Base-by-base conservation (phyloP, 2,888 invertebrate species). In the Epinotia demarniana region DNA sequence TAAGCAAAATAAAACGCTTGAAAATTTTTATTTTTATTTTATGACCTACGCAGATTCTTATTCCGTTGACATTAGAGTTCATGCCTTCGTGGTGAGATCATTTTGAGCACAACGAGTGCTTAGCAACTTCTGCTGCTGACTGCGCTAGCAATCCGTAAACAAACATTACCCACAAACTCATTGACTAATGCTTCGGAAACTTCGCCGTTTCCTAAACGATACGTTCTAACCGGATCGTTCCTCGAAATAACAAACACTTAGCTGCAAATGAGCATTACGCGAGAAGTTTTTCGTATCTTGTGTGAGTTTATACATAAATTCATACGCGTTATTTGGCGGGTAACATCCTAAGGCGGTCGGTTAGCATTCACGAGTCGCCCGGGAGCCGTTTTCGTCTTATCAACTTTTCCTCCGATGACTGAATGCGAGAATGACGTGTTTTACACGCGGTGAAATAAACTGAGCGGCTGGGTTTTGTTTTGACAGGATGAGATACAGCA, bases 271-370 rank as follows among this genome's bases (percentile, higher is more conserved):
- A 60, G 66, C 66, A 60, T 66, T 23, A 53, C 60, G 19, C 60
- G 43, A 27, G 27, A 66, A 73, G 66, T 73, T 73, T 67, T 73
- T 60, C 58, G 53, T 49, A 67, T 66, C 72, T 67, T 67, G 66
- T 60, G 66, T 66, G 72, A 72, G 72, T 60, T 73, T 73, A 39
- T 60, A 73, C 74, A 74, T 74, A 71, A 71, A 75, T 64, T 75
- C 12, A n/a, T 73, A 53, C 49, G 49, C 49, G 69, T 64, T 61
- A 70, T 75, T 66, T 11, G 13, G 58, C 16, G 58, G 39, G 39
- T 63, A 70, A 64, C 57, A 49, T 23, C 49, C n/a, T 27, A 58
- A 69, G 70, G 64, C 70, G 62, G 62, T 60, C 70, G 43, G 49
- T 70, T 70, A 27, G 18, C 70, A 70, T 70, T 70, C 49, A 70